These are phyloP conservation scores for Spodoptera picta DNA, from an alignment of 2,888 invertebrate genomes.

Conservation along the genomic window DNA sequence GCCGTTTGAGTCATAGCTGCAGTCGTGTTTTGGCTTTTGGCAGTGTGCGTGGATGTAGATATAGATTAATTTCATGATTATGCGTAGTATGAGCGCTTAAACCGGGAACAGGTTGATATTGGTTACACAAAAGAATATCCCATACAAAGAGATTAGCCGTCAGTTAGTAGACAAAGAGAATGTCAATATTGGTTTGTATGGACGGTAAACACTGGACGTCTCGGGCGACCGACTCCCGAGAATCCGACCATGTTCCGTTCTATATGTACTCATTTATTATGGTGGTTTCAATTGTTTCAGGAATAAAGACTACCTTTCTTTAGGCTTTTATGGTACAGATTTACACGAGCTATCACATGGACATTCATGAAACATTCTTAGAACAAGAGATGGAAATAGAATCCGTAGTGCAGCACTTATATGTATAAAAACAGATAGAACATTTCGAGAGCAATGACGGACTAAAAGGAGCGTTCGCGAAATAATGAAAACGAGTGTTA, in stretches of 20 bases:
- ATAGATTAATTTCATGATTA: slow-evolving; percentile 15
- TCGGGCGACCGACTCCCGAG: slow-evolving; percentile 75
- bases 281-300: slow-evolving; percentile 71
- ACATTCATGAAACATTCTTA: slow-evolving; percentile 3
- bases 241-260: slow-evolving; percentile 72
- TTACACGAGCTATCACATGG: slow-evolving; percentile 13
- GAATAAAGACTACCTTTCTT: slow-evolving; percentile 70
- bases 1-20: slow-evolving; percentile 8
- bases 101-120: slow-evolving; percentile 59
- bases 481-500: slow-evolving; percentile 16
- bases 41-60: neutral
- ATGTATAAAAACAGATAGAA: neutral
- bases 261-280: slow-evolving; percentile 63
- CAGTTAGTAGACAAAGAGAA: slow-evolving; percentile 81
- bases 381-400: slow-evolving; percentile 2
- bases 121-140: slow-evolving; percentile 74
- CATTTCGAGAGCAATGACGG: neutral
- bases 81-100: slow-evolving; percentile 27
- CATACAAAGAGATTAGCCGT: slow-evolving; percentile 82
- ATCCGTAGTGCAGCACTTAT: neutral
- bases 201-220: slow-evolving; percentile 76
- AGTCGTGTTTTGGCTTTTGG: slow-evolving; percentile 6
- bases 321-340: slow-evolving; percentile 36
- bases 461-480: slow-evolving; percentile 15
- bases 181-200: slow-evolving; percentile 85